Evolutionary conservation across 2,113 vertebrate species (phyloP), one percentile per base, ranked within the genome.

Genomic region (Rhinichthys klamathensis): DNA sequence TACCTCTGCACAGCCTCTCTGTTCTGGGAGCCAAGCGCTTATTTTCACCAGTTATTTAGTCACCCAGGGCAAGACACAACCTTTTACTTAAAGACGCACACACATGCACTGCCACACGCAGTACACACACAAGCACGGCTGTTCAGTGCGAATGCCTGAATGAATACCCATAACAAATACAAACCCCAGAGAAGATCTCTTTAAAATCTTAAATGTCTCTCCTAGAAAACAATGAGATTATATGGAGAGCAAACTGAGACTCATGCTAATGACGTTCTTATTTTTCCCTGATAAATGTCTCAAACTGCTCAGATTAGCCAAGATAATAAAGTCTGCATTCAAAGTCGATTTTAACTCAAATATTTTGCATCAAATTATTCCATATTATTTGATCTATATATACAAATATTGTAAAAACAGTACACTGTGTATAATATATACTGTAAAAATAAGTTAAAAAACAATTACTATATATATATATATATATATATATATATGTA

Each of bases 11-110:
- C 76, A 77, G 81, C 69, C 83, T 85, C 82, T 90, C 89, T 89
- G 91, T 88, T 91, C 87, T 80, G 63, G 58, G 35, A 76, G 84
- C 90, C 89, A 87, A 78, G 30, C 83, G 87, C 90, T 91, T 84
- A 91, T 91, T 89, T 79, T 85, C 86, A 60, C 72, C 63, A 67
- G 90, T 92, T 75, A 84, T 87, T 87, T 85, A 90, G 69, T 90
- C 84, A 91, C 89, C 63, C 82, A 74, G 85, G 89, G 85, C 88
- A 85, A 88, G 83, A 77, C 41, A 44, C 46, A 89, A 84, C 80
- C 84, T 87, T 83, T 85, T 83, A 60, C 85, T 73, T 73, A n/a
- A 32, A 30, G 60, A 70, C 18, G 77, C 82, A 65, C 83, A 78
- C 83, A 56, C 13, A 86, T 35, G 35, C 44, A 80, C 49, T 74